Base-by-base conservation (phyloP, 2,113 vertebrate species). In the Dolichallabes microphthalmus region DNA sequence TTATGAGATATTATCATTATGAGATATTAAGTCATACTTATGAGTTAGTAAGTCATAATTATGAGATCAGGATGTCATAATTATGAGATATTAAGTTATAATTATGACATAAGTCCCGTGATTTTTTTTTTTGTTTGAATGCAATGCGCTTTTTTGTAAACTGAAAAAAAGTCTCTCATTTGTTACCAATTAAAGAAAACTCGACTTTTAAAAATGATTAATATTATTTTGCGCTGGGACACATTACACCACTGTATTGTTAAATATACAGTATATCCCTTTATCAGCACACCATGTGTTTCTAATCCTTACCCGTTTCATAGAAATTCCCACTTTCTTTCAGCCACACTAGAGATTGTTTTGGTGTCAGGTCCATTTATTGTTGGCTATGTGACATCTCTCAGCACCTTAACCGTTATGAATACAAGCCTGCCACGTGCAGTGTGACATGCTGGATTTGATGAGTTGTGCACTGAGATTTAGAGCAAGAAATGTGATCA, bases 371-470 rank as follows among this genome's bases (percentile, higher is more conserved):
- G 7, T n/a, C 45, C 27, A 53, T 53, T n/a, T 32, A 0, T 25
- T 27, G 7, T 8, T 83, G 68, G 25, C 53, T 35, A 11, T 35
- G 66, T 57, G 50, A 25, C 25, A 58, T 52, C 69, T 27, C 8
- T 64, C 30, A 10, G 39, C 45, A 77, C 61, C 58, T 63, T 63
- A 75, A 15, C 25, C 32, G 52, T 7, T n/a, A 61, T 61, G 69
- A 27, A 45, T 45, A 25, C 53, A 73, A 55, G 22, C 53, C 19
- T 19, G 14, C 20, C 76, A 79, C 55, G 19, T 79, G 53, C 55
- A 82, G 63, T 68, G 27, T 82, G 78, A 84, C 71, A 78, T n/a
- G 61, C 61, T 58, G 74, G 45, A 77, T 66, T 55, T 61, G 73
- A 60, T 58, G 57, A 79, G 82, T 20, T 22, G 63, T 55, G 27